These are phyloP conservation scores for Corythoichthys haematopterus DNA, from an alignment of 2,113 vertebrate species.

Conservation along the genomic window DNA sequence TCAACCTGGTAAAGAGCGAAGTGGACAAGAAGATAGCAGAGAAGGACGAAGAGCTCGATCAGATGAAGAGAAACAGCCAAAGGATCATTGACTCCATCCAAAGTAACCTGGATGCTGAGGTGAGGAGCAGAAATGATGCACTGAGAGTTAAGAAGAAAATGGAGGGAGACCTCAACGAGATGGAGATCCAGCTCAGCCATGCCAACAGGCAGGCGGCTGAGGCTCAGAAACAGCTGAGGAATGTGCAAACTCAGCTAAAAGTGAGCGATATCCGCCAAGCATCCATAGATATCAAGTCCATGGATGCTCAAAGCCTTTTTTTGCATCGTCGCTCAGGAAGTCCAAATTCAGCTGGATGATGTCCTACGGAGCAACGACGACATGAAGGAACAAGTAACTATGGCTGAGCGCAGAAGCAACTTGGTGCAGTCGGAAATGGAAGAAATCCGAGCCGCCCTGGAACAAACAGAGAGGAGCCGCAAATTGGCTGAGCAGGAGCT, in stretches of 20 bases:
- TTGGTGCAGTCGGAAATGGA: slow-evolving; percentile 58
- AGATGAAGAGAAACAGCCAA: slow-evolving; percentile 58
- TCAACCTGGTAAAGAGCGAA: slow-evolving; percentile 45
- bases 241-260: slow-evolving; percentile 36
- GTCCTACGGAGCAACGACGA: slow-evolving; percentile 72
- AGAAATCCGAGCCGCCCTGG: slow-evolving; percentile 65
- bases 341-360: slow-evolving; percentile 64
- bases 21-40: slow-evolving; percentile 49
- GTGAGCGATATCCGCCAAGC: slow-evolving; percentile 5
- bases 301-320: neutral
- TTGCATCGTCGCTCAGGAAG: slow-evolving; percentile 19
- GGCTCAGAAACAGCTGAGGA: slow-evolving; percentile 68
- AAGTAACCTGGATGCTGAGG: slow-evolving; percentile 49
- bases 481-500: slow-evolving; percentile 51
- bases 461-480: slow-evolving; percentile 68
- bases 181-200: slow-evolving; percentile 70
- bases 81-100: slow-evolving; percentile 71
- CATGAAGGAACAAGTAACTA: slow-evolving; percentile 79
- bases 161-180: slow-evolving; percentile 16
- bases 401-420: slow-evolving; percentile 78
- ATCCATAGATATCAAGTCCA: neutral
- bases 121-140: slow-evolving; percentile 36
- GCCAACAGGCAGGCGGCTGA: slow-evolving; percentile 73
- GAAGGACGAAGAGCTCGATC: slow-evolving; percentile 60
- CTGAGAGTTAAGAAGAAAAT: slow-evolving; percentile 75